Evolutionary conservation across 2,113 vertebrate species (phyloP), one percentile per base, ranked within the genome.

Genomic region (Scatophagus argus): DNA sequence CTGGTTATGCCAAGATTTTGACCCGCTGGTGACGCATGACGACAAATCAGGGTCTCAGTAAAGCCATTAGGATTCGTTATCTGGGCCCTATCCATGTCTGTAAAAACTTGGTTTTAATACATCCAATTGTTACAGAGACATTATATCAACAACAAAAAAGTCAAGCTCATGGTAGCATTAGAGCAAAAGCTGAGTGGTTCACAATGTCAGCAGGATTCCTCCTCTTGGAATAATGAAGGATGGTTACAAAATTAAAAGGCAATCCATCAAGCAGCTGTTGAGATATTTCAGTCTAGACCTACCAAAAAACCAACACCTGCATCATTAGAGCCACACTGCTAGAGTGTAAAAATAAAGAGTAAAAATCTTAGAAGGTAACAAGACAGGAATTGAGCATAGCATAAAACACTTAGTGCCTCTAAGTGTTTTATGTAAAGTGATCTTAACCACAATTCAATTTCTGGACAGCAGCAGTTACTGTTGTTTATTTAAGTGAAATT

Each of bases 371-470:
- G 16, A 76, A 43, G 19, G 43, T 16, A 13, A 44, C 71, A 70
- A 54, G 27, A 60, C 43, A 27, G 31, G 49, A 79, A 77, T 6
- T 10, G 12, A 44, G 60, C 46, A 21, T 55, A 67, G 23, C n/a
- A n/a, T n/a, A n/a, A 38, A 31, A 44, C 36, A 56, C 31, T 43
- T 29, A 46, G 44, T 70, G 74, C 47, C 61, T 77, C 31, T 43
- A 29, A 46, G 44, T 70, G 74, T 52, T 65, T 77, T 44, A 68
- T 76, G 68, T 65, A 51, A 78, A 74, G 60, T 66, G 3, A 36
- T 60, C 55, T 49, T 47, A 44, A 66, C 87, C 87, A 52, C 82
- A 82, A 78, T 82, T 83, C n/a, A 65, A 78, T 91, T 68, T 83
- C 75, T 60, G 46, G 41, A 64, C 25, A 79, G 61, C 49, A 47